These are phyloP conservation scores for Scyliorhinus canicula DNA, from an alignment of 2,797 vertebrate genomes.

Conservation along the genomic window DNA sequence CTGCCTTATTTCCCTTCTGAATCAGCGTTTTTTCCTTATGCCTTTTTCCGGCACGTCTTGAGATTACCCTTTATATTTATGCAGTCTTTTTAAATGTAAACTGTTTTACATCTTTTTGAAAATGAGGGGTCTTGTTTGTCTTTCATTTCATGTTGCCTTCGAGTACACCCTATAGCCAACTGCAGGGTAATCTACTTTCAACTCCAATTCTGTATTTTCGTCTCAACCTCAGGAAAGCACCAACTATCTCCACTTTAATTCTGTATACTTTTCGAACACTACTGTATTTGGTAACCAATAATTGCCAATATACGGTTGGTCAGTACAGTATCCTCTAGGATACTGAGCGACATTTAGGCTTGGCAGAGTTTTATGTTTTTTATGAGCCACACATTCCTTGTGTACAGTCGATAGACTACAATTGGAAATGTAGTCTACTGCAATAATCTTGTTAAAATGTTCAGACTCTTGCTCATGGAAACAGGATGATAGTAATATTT, in stretches of 20 bases:
- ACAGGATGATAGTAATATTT: neutral
- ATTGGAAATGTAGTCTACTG: neutral
- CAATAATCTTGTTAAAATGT: neutral
- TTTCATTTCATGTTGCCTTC: neutral
- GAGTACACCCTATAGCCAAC: neutral
- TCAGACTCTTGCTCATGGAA: neutral
- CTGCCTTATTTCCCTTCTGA: neutral
- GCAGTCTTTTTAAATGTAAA: neutral
- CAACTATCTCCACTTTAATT: neutral
- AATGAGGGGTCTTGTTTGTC: neutral
- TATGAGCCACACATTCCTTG: neutral
- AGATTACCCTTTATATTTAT: neutral
- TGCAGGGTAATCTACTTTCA: neutral
- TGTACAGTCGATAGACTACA: neutral
- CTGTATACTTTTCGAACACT: neutral
- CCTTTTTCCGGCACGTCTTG: neutral
- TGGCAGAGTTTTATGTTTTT: neutral
- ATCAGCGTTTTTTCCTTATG: neutral
- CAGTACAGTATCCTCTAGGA: neutral
- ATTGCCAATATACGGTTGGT: neutral
- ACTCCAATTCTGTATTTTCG: neutral
- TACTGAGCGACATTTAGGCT: neutral
- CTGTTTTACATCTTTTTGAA: neutral
- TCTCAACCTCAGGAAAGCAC: neutral
- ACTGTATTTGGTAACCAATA: neutral